These are phyloP conservation scores for Acanthaster planci DNA, from an alignment of 35 echinoderm and acorn worm genomes.

Conservation along the genomic window DNA sequence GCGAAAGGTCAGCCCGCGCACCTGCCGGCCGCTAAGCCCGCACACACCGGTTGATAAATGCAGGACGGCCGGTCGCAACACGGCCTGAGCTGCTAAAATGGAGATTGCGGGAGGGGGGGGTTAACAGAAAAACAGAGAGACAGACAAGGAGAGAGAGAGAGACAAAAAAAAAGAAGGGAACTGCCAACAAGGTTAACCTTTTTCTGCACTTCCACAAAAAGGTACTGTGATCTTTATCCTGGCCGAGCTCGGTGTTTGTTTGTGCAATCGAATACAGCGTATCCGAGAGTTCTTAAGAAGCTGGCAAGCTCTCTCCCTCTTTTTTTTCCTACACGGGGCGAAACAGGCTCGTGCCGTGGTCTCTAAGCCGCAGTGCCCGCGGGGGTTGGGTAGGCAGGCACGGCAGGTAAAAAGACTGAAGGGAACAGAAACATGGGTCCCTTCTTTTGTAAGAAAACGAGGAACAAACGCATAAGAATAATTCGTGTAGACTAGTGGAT, in stretches of 20 bases:
- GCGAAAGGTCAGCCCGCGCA: neutral
- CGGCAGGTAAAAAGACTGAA: neutral
- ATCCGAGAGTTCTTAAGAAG: slow-evolving; percentile 1
- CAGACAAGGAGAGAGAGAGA: neutral
- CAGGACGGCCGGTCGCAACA: neutral
- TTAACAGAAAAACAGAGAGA: neutral
- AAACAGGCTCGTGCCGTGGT: neutral
- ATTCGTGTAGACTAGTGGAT: too few species aligned
- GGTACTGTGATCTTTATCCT: slow-evolving; percentile 28
- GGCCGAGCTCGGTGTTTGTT: neutral
- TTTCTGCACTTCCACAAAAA: slow-evolving; percentile 12
- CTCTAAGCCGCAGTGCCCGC: slow-evolving; percentile 8
- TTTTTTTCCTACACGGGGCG: neutral
- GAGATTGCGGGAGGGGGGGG: too few species aligned
- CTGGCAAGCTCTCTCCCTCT: neutral
- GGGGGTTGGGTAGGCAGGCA: neutral
- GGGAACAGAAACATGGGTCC: too few species aligned
- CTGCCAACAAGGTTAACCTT: neutral
- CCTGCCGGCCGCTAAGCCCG: neutral
- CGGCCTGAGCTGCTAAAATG: too few species aligned
- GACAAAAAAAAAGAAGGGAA: neutral
- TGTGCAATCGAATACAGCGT: slow-evolving; percentile 23
- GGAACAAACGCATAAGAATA: too few species aligned
- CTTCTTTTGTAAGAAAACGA: too few species aligned
- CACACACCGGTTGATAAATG: neutral